Conservation (phyloP, 2,113 vertebrate genomes). For the Ophiodon elongatus region DNA sequence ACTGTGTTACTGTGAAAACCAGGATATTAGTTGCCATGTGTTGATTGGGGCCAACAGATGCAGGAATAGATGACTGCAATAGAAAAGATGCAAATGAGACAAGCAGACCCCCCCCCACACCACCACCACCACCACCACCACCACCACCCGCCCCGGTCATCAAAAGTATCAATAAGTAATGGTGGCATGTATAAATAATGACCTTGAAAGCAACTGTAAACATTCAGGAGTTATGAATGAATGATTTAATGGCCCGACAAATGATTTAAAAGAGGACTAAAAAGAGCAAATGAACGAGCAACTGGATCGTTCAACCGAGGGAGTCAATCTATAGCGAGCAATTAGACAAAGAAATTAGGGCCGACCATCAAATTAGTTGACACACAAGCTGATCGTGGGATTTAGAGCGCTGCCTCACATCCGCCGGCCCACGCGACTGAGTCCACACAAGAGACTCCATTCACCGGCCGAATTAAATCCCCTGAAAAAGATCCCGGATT, state of each 20-base stretch:
- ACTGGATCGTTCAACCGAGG: not conserved
- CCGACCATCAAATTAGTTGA: constrained; percentile 17
- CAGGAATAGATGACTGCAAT: constrained; percentile 21
- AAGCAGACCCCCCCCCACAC: not conserved
- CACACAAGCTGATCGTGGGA: constrained; percentile 28
- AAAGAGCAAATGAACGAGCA: constrained; percentile 2
- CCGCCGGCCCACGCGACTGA: constrained; percentile 42
- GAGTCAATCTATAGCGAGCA: constrained; percentile 1
- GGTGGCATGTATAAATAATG: constrained; percentile 10
- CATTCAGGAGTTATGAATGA: not conserved
- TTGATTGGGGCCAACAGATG: constrained; percentile 42
- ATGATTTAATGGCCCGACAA: not conserved
- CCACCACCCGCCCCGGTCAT: not conserved
- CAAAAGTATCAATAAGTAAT: constrained; percentile 6
- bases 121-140: too few relatives aligned
- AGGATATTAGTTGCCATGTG: constrained; percentile 37
- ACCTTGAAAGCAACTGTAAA: constrained; percentile 8
- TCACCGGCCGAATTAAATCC: constrained; percentile 71
- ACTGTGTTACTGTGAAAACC: constrained; percentile 36
- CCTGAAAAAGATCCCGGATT: constrained; percentile 72
- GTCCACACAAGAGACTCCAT: constrained; percentile 52
- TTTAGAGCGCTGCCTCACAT: constrained; percentile 27
- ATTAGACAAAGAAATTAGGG: constrained; percentile 16
- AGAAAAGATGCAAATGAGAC: constrained; percentile 23
- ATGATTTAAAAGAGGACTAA: constrained; percentile 4